Evolutionary conservation across 2,113 vertebrate genomes (phyloP).

Genomic region (Paramisgurnus dabryanus): DNA sequence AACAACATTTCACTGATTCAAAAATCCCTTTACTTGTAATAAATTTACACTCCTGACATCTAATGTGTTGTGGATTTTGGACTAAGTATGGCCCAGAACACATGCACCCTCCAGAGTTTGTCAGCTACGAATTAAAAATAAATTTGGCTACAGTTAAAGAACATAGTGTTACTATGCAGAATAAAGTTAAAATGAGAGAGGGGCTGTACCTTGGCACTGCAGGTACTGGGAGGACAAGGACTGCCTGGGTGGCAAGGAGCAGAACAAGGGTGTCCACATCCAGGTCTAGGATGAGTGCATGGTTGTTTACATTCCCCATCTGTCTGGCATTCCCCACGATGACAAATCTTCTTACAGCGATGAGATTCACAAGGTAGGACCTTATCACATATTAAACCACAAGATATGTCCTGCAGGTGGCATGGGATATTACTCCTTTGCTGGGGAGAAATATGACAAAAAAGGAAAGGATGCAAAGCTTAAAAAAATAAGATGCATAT

Average conservation of each 20-base stretch:
- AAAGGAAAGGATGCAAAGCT: not conserved
- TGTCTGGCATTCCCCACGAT: constrained; percentile 86
- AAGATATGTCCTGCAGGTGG: constrained; percentile 95
- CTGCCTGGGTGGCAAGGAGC: constrained; percentile 86
- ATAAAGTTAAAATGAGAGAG: not conserved
- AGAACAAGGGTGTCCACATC: constrained; percentile 90
- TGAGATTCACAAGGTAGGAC: constrained; percentile 86
- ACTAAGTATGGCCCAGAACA: not conserved
- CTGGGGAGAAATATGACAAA: constrained; percentile 62
- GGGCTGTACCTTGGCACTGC: constrained; percentile 82
- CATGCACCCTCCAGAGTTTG: not conserved
- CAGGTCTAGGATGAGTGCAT: constrained; percentile 78
- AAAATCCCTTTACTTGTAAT: not conserved
- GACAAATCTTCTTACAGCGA: constrained; percentile 91
- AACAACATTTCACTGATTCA: too few relatives aligned
- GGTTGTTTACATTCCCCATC: constrained; percentile 88
- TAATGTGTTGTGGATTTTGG: not conserved
- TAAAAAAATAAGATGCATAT: not conserved
- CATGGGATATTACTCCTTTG: constrained; percentile 96
- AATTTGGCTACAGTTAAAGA: not conserved
- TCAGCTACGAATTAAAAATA: not conserved
- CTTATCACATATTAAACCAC: constrained; percentile 88
- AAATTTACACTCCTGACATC: not conserved
- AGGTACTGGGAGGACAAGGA: constrained; percentile 82
- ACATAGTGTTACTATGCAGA: not conserved